Evolutionary conservation across 2,888 invertebrate genomes (phyloP), one percentile per base, ranked within the genome.

Genomic region (Cynaeus angustus): DNA sequence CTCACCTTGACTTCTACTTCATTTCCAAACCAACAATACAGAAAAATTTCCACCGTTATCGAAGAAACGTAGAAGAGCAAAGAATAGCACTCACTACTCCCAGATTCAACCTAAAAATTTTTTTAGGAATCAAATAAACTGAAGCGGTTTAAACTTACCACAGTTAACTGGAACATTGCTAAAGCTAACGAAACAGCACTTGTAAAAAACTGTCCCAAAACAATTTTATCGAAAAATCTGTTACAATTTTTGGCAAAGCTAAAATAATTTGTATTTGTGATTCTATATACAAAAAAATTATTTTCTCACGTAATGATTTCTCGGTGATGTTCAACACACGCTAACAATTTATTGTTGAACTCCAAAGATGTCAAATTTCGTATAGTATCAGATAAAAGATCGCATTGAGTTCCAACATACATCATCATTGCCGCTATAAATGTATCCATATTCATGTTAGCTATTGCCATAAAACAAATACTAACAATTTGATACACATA

Each of bases 401-500:
- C 53, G 10, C 53, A 53, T n/a, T 53, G 53, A 1, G 30, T 30
- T 6, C 30, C 41, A 38, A 56, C 43, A 12, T 41, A 56, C 16
- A 26, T 41, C 56, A 56, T 56, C 21, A 56, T 8, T 3, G 56
- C 56, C 1, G 56, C 56, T 3, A 12, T 10, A 0, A 43, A 41
- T 1, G 37, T 41, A 26, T 56, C 56, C 26, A 56, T 43, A 21
- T 28, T 41, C n/a, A 56, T 8, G 10, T 14, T 43, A 12, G 41
- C 9, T 14, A 43, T 9, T 6, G 56, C 56, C 4, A 56, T 38
- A n/a, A 41, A n/a, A 8, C n/a, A 46, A 8, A 33, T 37, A 13
- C 48, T 16, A 10, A 48, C 13, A n/a, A 61, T 12, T 37, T 61
- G 61, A n/a, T 61, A 33, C 1, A 46, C 6, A 12, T 61, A 64